Percentiles rank a stretch among this genome's conserved stretches.
Conservation (phyloP, 35 echinoderm and acorn worm species). For the Patiria miniata region DNA sequence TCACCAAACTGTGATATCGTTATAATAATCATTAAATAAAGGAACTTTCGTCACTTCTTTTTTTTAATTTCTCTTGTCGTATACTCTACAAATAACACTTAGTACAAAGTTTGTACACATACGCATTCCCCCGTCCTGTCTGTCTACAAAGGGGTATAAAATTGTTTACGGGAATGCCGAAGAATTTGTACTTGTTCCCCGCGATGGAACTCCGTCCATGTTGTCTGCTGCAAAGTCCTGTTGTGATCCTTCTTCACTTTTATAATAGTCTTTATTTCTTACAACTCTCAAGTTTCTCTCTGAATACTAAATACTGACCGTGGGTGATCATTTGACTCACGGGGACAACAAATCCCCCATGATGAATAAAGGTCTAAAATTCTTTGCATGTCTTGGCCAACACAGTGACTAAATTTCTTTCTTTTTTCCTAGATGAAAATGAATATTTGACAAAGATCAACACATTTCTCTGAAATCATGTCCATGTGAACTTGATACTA, state of each 20-base stretch:
- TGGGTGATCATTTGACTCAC: too few relatives aligned
- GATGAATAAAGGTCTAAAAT: too few relatives aligned
- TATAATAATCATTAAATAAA: slow-evolving; percentile 28
- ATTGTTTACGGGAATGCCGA: slow-evolving; percentile 27
- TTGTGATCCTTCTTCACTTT: not conserved
- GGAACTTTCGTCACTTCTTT: slow-evolving; percentile 9
- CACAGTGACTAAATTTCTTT: too few relatives aligned
- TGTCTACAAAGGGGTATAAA: slow-evolving; percentile 43
- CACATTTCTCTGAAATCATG: too few relatives aligned
- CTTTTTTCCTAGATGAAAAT: too few relatives aligned
- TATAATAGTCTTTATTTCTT: too few relatives aligned
- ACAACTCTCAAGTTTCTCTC: too few relatives aligned
- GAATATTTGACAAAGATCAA: too few relatives aligned
- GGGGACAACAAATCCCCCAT: too few relatives aligned
- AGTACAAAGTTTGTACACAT: slow-evolving; percentile 44
- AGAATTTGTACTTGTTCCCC: not conserved
- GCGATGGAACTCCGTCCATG: not conserved
- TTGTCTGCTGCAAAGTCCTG: not conserved
- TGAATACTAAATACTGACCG: too few relatives aligned
- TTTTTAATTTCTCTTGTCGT: not conserved
- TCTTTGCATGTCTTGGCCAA: too few relatives aligned
- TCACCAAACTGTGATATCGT: slow-evolving; percentile 28
- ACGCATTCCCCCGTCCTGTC: slow-evolving; percentile 25
- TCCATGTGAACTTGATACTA: too few relatives aligned
- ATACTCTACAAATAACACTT: slow-evolving; percentile 32